phyloP scores from a whole-genome alignment of 2,113 vertebrate species.

The Apus apus region DNA sequence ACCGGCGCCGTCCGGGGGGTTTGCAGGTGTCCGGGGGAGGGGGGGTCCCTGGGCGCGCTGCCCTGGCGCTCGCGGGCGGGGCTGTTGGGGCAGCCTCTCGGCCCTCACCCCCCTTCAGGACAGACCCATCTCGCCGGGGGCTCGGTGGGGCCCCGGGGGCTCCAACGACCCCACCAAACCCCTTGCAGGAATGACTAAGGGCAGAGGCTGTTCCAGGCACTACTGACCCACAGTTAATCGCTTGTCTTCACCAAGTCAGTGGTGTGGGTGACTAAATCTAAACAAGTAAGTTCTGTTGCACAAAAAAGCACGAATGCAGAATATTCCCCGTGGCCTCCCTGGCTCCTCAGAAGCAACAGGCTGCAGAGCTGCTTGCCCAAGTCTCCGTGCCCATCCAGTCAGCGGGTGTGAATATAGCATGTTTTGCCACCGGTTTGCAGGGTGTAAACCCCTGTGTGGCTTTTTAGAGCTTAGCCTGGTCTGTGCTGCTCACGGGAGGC shows the following conservation, averaged over 20 bases:
- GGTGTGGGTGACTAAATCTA: neutral
- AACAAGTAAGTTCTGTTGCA: neutral
- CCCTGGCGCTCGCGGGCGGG: neutral
- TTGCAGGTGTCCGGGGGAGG: neutral
- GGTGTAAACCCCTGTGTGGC: accelerated
- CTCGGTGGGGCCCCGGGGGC: no score
- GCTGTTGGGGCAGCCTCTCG: no score
- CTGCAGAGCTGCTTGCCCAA: neutral
- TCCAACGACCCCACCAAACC: no score
- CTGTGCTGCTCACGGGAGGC: accelerated
- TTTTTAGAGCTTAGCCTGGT: neutral
- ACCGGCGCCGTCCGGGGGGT: neutral
- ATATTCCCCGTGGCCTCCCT: neutral
- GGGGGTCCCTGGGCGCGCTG: neutral
- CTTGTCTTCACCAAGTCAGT: neutral
- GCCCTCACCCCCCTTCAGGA: no score
- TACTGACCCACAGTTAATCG: accelerated
- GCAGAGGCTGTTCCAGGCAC: neutral
- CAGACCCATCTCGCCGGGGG: neutral
- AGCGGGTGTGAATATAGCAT: neutral
- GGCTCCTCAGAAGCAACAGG: constrained; percentile 8
- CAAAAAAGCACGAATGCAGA: accelerated
- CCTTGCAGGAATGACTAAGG: no score
- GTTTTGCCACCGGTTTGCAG: neutral
- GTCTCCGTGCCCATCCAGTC: neutral